Evolutionary conservation across 1,140 invertebrate species (phyloP), one percentile per base, ranked within the genome.

Genomic region (Pseudachorutes palmiensis): DNA sequence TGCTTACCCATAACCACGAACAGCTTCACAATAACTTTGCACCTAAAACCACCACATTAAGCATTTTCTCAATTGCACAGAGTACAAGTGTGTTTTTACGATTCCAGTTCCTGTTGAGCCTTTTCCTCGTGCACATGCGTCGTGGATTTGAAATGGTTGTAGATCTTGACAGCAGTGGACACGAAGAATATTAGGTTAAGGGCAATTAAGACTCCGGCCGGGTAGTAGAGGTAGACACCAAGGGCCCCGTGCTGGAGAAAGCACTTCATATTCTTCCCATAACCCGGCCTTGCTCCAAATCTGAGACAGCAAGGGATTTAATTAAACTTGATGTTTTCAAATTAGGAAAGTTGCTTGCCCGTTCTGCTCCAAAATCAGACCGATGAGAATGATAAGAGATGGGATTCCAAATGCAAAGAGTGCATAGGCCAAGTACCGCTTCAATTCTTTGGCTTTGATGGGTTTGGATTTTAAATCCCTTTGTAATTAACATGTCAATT

Each of bases 1-100:
- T n/a, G 19, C 19, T 45, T 78, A 1, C 87, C 87, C 86, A 87
- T 88, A 0, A 88, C 81, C 0, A 88, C 72, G 69, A 86, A 84
- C 24, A 89, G 76, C 74, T 87, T 88, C 0, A 87, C 72, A 58
- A 85, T 88, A n/a, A 88, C 75, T 9, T 82, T 74, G 33, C n/a
- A 33, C 29, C 60, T 36, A 31, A 36, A 24, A 19, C 24, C 5
- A 16, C 51, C 9, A 12, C 51, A 55, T 55, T 9, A 19, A 55
- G 24, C 51, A 55, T 19, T 55, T 55, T 55, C 19, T 41, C 36
- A 22, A 55, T 14, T 55, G 12, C 51, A 24, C 5, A 19, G 9
- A 55, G 51, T 55, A 5, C 51, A 55, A 41, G 19, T 41, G 5
- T 41, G n/a, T 41, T 41, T 22, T 55, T 24, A 55, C 51, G 51